These are phyloP conservation scores for Phragmatobia fuliginosa DNA, from an alignment of 2,888 invertebrate genomes.

Conservation along the genomic window DNA sequence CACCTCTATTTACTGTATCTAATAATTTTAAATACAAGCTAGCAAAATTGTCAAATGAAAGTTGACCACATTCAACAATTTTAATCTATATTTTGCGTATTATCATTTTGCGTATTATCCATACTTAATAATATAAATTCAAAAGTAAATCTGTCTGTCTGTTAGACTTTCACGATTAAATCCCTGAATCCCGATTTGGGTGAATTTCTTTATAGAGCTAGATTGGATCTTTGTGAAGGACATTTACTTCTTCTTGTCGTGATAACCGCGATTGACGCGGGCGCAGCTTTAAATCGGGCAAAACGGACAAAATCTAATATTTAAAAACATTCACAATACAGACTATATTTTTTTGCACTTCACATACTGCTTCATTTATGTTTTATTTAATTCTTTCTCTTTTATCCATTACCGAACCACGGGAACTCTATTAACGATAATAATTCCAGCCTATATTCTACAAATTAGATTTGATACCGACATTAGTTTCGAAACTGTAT, in stretches of 20 bases:
- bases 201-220: too few species aligned
- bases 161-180: too few species aligned
- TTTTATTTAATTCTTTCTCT: background rate
- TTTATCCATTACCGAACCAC: conserved; percentile 46
- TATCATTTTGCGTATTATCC: too few species aligned
- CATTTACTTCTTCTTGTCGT: too few species aligned
- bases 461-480: conserved; percentile 43
- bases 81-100: background rate
- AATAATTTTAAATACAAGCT: background rate
- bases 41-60: background rate
- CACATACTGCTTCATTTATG: background rate
- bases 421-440: conserved; percentile 38
- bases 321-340: too few species aligned
- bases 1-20: background rate
- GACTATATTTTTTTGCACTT: background rate
- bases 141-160: too few species aligned
- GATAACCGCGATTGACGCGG: too few species aligned
- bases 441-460: conserved; percentile 24
- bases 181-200: too few species aligned
- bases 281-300: too few species aligned
- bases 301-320: too few species aligned
- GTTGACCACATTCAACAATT: background rate
- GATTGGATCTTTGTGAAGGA: too few species aligned
- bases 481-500: conserved; percentile 6
- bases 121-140: too few species aligned